phyloP scores from a whole-genome alignment of 1,140 invertebrate genomes.

The Brachionus angularis region DNA sequence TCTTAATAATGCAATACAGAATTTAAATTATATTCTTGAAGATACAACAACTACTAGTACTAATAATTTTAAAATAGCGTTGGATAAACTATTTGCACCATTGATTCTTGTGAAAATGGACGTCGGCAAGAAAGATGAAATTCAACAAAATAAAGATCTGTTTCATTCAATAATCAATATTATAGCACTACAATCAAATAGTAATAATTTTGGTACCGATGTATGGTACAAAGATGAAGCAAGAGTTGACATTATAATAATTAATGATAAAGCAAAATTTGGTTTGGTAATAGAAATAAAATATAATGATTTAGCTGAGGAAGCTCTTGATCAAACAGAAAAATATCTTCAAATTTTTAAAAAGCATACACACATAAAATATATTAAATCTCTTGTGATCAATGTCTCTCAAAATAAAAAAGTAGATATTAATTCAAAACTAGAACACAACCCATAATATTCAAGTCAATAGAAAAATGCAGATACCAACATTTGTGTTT shows the following conservation, averaged over 20 bases:
- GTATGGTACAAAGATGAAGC: slow-evolving; percentile 19
- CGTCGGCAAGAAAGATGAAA: neutral
- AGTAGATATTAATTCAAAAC: slow-evolving; percentile 28
- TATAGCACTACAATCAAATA: slow-evolving; percentile 13
- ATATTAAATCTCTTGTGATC: slow-evolving; percentile 26
- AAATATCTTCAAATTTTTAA: slow-evolving; percentile 31
- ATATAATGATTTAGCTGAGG: slow-evolving; percentile 15
- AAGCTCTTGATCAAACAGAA: slow-evolving; percentile 19
- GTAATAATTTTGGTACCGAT: slow-evolving; percentile 26
- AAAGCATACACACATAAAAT: slow-evolving; percentile 2
- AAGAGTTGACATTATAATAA: slow-evolving; percentile 23
- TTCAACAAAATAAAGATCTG: slow-evolving; percentile 29
- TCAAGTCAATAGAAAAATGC: too few species aligned
- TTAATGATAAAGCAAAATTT: slow-evolving; percentile 24
- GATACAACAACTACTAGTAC: neutral
- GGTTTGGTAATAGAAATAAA: slow-evolving; percentile 27
- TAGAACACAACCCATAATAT: too few species aligned
- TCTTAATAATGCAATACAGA: neutral
- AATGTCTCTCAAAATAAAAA: slow-evolving; percentile 27
- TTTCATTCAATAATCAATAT: slow-evolving; percentile 20
- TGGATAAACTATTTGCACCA: neutral
- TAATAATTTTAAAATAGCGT: neutral
- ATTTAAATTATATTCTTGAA: neutral
- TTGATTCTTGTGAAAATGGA: neutral
- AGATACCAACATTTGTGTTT: too few species aligned